Evolutionary conservation across 2,797 vertebrate species (phyloP).

Genomic region (Cygnus olor): DNA sequence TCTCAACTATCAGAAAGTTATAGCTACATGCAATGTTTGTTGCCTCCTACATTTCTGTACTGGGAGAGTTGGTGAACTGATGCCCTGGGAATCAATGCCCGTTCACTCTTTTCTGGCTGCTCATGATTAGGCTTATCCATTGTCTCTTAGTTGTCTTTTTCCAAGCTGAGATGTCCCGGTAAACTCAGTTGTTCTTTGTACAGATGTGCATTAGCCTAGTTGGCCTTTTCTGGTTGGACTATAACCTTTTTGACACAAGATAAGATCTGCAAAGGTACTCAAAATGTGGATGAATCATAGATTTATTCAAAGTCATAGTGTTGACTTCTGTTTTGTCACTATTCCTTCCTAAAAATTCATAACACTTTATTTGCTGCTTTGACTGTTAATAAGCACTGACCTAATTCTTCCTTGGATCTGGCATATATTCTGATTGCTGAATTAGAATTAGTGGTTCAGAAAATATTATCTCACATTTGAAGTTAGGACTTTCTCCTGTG

Average conservation of each 20-base stretch:
- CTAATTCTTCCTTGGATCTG: background rate
- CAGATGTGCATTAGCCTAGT: background rate
- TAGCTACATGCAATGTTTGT: background rate
- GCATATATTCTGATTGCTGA: background rate
- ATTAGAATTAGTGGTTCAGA: background rate
- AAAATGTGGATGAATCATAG: background rate
- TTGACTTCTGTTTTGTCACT: constrained; percentile 11
- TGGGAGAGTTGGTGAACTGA: background rate
- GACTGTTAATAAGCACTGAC: background rate
- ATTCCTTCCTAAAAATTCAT: background rate
- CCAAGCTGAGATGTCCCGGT: background rate
- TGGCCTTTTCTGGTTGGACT: background rate
- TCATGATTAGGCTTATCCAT: background rate
- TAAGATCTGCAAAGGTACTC: background rate
- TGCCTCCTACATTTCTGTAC: background rate
- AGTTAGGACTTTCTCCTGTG: background rate
- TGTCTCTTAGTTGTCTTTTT: background rate
- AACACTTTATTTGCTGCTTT: background rate
- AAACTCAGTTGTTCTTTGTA: background rate
- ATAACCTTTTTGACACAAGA: background rate
- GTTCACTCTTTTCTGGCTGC: background rate
- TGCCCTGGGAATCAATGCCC: background rate
- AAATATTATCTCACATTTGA: background rate
- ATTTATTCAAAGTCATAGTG: background rate
- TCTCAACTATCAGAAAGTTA: background rate